Evolutionary conservation across 2,888 invertebrate genomes (phyloP), one percentile per base, ranked within the genome.

Genomic region (Drosophila recens): DNA sequence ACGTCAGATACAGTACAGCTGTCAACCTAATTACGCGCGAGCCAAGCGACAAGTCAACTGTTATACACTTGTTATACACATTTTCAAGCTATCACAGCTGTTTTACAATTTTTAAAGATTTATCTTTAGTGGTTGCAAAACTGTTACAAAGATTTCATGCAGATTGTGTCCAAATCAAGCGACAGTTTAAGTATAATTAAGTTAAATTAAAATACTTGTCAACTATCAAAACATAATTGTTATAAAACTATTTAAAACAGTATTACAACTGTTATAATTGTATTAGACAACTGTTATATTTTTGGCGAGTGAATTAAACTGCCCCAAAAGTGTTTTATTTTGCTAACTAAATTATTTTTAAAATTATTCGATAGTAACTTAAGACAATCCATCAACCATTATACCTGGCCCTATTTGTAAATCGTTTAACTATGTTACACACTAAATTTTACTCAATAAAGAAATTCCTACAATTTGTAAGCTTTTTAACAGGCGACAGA

Each of bases 21-120:
- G 63, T 67, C 64, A 56, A 27, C 6, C 54, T 15, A 72, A 56
- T 65, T 27, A 43, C 13, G n/a, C 13, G 33, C 15, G n/a, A 30
- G 13, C 20, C 53, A 33, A 46, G 48, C 17, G 17, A 9, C 3
- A 43, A 45, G 23, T 48, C 34, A 73, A 49, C 43, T 54, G 34
- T 53, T 62, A 36, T 43, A 52, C 15, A 38, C 45, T 40, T 54
- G 34, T 53, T 53, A 36, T 30, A 30, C 30, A 8, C 0, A 30
- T 30, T 30, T 30, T 6, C 27, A 27, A 27, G 27, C 27, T 27
- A 27, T 5, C 27, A 27, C 30, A 27, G 6, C 27, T 8, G 27
- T 27, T 0, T 27, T 27, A 8, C 27, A 27, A 27, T 27, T 27
- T 27, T 1, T 27, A 27, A 8, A 27, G 1, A 30, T 33, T 15